These are phyloP conservation scores for Heliconius himera DNA, from an alignment of 1,140 invertebrate species.

Conservation along the genomic window DNA sequence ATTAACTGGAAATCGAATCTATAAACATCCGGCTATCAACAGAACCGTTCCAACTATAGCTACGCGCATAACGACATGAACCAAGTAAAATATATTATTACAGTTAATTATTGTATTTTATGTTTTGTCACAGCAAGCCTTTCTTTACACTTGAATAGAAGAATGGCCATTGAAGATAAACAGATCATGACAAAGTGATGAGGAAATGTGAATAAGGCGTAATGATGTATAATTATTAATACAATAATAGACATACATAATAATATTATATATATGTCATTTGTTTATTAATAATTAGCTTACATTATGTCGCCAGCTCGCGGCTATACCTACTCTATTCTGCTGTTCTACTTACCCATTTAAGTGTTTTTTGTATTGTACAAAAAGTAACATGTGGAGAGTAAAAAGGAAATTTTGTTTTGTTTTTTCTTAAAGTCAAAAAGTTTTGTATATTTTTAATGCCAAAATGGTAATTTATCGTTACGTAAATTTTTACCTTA, in stretches of 20 bases:
- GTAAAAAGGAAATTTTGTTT: background rate
- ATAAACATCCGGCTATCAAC: too few relatives aligned
- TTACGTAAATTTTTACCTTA: background rate
- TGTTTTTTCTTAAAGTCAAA: background rate
- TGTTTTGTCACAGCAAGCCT: background rate
- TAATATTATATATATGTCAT: background rate
- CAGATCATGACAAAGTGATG: background rate
- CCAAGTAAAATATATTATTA: too few relatives aligned
- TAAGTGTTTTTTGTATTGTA: background rate
- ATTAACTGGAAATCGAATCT: too few relatives aligned
- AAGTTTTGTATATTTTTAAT: background rate
- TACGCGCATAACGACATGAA: too few relatives aligned
- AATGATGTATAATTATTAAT: constrained; percentile 7
- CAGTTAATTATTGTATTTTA: background rate
- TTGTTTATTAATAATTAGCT: constrained; percentile 1
- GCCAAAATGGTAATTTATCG: background rate
- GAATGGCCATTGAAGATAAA: constrained; percentile 7
- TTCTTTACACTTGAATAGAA: background rate
- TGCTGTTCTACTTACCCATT: background rate
- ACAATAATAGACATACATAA: background rate
- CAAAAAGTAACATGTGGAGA: background rate
- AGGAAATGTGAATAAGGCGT: background rate
- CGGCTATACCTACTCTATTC: background rate
- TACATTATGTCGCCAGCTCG: background rate
- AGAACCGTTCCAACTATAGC: too few relatives aligned